phyloP scores from a whole-genome alignment of 2,113 vertebrate species.

The Brienomyrus brachyistius region DNA sequence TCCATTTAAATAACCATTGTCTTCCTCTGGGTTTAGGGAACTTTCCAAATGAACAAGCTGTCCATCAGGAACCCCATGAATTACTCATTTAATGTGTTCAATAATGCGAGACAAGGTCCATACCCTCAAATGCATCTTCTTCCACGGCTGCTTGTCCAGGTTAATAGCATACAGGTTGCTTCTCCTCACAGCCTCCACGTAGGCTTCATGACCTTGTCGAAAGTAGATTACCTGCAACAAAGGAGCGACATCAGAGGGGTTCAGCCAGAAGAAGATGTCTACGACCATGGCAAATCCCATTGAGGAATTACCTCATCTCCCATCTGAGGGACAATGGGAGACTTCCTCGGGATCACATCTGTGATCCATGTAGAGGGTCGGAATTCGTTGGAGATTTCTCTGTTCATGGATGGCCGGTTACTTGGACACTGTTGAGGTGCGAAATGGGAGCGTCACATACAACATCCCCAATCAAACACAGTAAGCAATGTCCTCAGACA shows the following conservation, averaged over 20 bases:
- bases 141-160: slow-evolving; percentile 87
- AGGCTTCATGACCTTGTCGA: slow-evolving; percentile 91
- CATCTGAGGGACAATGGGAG: slow-evolving; percentile 96
- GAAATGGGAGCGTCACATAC: background rate
- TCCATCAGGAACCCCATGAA: background rate
- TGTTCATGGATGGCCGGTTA: slow-evolving; percentile 55
- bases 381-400: slow-evolving; percentile 74
- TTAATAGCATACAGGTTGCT: slow-evolving; percentile 81
- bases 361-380: slow-evolving; percentile 89
- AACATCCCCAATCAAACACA: background rate
- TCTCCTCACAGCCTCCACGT: slow-evolving; percentile 83
- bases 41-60: background rate
- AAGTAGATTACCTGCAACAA: slow-evolving; percentile 86
- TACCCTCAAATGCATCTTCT: slow-evolving; percentile 83
- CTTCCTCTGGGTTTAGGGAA: background rate
- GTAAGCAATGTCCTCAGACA: background rate
- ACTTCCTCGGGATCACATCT: slow-evolving; percentile 81
- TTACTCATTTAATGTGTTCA: background rate
- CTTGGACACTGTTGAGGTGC: slow-evolving; percentile 48
- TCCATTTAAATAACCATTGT: background rate
- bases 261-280: background rate
- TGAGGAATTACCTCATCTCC: slow-evolving; percentile 80
- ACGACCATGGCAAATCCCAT: background rate
- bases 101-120: slow-evolving; percentile 25
- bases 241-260: background rate